These are phyloP conservation scores for Pristionchus maxplancki DNA, from an alignment of 2,888 invertebrate genomes.

Conservation along the genomic window DNA sequence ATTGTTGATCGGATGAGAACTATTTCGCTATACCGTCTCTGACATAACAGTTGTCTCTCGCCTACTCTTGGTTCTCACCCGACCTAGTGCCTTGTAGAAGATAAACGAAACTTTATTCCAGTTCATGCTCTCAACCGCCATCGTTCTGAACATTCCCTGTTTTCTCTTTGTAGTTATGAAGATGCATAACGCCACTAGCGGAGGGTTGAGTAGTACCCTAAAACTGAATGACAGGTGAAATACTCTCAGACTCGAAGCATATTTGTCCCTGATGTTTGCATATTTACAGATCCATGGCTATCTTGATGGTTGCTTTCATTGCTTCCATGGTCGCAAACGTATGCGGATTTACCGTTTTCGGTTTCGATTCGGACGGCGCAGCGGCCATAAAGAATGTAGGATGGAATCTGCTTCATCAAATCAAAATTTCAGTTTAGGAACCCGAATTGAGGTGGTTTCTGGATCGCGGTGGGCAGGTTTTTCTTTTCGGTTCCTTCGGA, in stretches of 20 bases:
- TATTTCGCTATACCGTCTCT: not conserved
- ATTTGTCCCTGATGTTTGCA: not conserved
- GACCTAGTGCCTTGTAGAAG: no score
- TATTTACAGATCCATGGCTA: not conserved
- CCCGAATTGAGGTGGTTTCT: not conserved
- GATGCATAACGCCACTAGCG: not conserved
- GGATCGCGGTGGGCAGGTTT: not conserved
- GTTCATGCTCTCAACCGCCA: not conserved
- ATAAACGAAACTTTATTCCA: not conserved
- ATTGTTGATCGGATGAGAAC: no score
- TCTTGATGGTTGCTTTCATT: not conserved
- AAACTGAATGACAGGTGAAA: not conserved
- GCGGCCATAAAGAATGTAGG: not conserved
- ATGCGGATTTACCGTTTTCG: not conserved
- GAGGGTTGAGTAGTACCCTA: not conserved
- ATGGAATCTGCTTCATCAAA: not conserved
- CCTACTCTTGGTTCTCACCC: no score
- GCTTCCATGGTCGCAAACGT: not conserved
- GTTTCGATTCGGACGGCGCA: not conserved
- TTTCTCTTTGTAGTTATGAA: not conserved
- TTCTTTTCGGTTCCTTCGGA: not conserved
- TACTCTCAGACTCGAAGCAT: not conserved
- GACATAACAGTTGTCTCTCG: no score
- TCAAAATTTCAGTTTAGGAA: not conserved
- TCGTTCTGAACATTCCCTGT: not conserved